Evolutionary conservation across 1,140 invertebrate genomes (phyloP), one percentile per base, ranked within the genome.

Genomic region (Lasaia peninsularis): DNA sequence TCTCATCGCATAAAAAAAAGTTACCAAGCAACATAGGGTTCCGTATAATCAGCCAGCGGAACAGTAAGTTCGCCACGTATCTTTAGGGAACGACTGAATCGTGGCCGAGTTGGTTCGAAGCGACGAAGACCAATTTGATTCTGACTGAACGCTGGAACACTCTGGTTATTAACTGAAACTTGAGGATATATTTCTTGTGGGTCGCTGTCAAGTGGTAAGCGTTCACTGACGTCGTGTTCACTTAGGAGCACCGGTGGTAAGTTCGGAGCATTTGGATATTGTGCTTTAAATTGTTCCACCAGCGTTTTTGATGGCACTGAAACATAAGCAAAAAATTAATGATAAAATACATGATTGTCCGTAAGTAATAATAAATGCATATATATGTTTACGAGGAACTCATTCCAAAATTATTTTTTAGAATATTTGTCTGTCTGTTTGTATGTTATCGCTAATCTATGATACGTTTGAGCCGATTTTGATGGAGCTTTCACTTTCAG

Each of bases 11-110:
- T n/a, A n/a, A n/a, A n/a, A n/a, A n/a, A n/a, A n/a, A 52, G 60
- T 55, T 57, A 80, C 78, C 74, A 73, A 2, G 66, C 63, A 2
- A 56, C 62, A 52, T 78, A 83, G 1, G 71, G 56, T 31, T 86
- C 84, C 0, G 78, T 75, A 58, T 71, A 85, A 52, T 72, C 80
- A 2, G 83, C 73, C 18, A 69, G 61, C 9, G 71, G 72, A 1
- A 82, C 79, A 5, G 73, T 77, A 11, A 86, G 68, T 37, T 65
- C 60, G 1, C 65, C 80, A 1, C 60, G 62, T n/a, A 85, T 12
- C 37, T 67, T 21, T 6, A 75, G 21, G 6, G 78, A 72, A 9
- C 63, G 64, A 24, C 63, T 54, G 53, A 80, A 75, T 32, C 56
- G 64, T 2, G 75, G 79, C 1, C 44, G 51, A 37, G 53, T 0